Conservation (phyloP, 1,140 invertebrate genomes). For the Caenorhabditis latens region DNA sequence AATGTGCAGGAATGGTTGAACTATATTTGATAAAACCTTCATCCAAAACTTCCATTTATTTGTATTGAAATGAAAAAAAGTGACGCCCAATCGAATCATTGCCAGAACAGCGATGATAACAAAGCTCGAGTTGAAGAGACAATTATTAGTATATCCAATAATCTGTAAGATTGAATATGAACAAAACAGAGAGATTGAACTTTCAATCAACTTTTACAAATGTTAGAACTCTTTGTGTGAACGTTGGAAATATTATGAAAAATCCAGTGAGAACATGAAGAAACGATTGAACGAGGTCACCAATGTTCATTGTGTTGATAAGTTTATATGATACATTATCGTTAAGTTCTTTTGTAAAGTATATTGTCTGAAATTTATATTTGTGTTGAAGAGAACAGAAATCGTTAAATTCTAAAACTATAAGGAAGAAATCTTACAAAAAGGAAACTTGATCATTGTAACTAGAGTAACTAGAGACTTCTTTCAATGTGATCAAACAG, state of each 20-base stretch:
- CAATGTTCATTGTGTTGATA: neutral
- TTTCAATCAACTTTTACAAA: neutral
- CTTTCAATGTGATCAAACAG: too few relatives aligned
- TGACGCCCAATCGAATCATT: neutral
- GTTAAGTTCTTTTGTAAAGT: too few relatives aligned
- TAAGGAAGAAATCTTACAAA: too few relatives aligned
- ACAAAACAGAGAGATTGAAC: neutral
- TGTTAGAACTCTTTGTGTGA: neutral
- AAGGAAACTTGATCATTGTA: too few relatives aligned
- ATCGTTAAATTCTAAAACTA: too few relatives aligned
- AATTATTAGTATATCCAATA: neutral
- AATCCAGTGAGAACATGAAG: neutral
- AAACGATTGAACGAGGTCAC: neutral
- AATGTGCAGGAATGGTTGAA: neutral
- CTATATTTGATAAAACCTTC: neutral
- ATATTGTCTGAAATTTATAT: too few relatives aligned
- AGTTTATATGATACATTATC: neutral
- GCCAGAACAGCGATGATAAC: neutral
- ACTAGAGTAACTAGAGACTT: too few relatives aligned
- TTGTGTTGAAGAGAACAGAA: too few relatives aligned
- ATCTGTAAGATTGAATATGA: neutral
- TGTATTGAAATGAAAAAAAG: neutral
- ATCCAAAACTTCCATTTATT: neutral
- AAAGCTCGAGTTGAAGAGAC: neutral
- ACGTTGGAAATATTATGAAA: neutral